phyloP scores from a whole-genome alignment of 2,888 invertebrate species.

The Athalia circularis region DNA sequence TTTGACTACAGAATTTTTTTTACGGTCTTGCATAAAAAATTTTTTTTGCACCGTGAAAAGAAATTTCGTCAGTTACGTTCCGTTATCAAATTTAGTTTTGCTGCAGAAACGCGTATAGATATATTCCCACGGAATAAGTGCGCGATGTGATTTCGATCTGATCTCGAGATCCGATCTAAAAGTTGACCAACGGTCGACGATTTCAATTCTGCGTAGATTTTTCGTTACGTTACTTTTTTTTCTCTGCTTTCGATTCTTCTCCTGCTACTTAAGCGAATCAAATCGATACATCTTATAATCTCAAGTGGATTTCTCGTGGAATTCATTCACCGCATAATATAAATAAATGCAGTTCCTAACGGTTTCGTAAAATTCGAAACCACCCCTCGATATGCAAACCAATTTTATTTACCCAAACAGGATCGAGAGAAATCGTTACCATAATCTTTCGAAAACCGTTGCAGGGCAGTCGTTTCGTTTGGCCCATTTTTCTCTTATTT shows the following conservation, averaged over 20 bases:
- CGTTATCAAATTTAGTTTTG: not conserved
- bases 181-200: constrained; percentile 33
- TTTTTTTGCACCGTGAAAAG: too few species aligned
- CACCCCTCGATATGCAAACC: constrained; percentile 40
- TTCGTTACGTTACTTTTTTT: not conserved
- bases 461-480: not conserved
- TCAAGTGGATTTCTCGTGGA: constrained; percentile 36
- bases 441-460: constrained; percentile 30
- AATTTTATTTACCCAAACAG: constrained; percentile 36
- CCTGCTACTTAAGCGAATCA: constrained; percentile 48
- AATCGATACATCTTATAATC: constrained; percentile 59
- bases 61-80: too few species aligned
- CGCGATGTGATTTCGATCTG: not conserved
- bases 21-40: too few species aligned
- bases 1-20: not conserved
- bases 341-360: constrained; percentile 17
- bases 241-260: not conserved
- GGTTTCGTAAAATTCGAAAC: constrained; percentile 22
- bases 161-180: constrained; percentile 6
- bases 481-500: not conserved
- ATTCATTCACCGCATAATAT: not conserved
- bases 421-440: constrained; percentile 30
- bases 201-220: not conserved
- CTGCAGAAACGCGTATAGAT: not conserved
- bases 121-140: constrained; percentile 18